A percentile compares a stretch with the other conserved stretches of the same genome.
phyloP scores from a whole-genome alignment of 2,888 invertebrate species.

The Gerris lacustris region DNA sequence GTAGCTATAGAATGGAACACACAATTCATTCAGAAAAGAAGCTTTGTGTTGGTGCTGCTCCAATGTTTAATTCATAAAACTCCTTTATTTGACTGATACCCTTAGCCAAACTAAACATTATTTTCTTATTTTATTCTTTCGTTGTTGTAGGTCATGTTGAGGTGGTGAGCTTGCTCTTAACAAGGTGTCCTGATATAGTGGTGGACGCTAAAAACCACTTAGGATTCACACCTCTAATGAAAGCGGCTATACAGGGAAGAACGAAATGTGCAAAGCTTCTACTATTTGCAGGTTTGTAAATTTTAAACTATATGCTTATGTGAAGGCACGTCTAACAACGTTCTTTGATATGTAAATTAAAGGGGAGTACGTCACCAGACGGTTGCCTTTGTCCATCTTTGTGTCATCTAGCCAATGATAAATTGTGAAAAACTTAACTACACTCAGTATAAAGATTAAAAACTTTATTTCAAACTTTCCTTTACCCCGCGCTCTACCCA shows the following conservation, averaged over 20 bases:
- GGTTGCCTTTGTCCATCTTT: background rate
- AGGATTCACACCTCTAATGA: constrained; percentile 61
- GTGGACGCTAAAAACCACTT: constrained; percentile 56
- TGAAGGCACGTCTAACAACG: no score
- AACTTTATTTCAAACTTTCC: no score
- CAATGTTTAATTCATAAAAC: no score
- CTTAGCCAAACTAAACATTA: no score
- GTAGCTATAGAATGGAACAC: no score
- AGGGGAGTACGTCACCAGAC: background rate
- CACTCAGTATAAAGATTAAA: no score
- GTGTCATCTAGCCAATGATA: background rate
- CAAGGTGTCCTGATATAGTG: constrained; percentile 50
- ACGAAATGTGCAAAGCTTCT: constrained; percentile 60
- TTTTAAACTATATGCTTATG: background rate
- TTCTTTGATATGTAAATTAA: background rate
- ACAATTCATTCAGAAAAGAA: no score
- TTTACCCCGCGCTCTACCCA: no score
- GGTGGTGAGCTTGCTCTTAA: constrained; percentile 52
- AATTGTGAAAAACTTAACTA: no score
- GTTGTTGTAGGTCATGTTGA: constrained; percentile 50
- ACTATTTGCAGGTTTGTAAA: constrained; percentile 52
- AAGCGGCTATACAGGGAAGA: constrained; percentile 61
- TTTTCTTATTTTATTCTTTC: no score
- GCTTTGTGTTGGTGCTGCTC: no score
- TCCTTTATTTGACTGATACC: no score